These are phyloP conservation scores for Bhutanitis thaidina DNA, from an alignment of 2,888 invertebrate species.

Conservation along the genomic window DNA sequence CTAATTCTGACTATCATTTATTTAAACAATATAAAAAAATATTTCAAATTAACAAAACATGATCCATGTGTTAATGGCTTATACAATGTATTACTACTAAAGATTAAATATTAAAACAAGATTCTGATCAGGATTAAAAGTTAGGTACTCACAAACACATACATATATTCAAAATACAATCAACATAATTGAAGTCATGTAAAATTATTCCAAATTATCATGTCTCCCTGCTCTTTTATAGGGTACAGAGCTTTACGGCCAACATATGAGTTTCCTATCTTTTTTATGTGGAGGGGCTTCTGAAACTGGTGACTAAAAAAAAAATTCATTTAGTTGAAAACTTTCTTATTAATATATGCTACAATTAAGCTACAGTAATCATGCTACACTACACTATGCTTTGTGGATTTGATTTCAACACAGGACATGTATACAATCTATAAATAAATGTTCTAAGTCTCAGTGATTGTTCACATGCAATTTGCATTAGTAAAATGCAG, in stretches of 20 bases:
- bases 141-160: background rate
- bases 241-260: conserved; percentile 45
- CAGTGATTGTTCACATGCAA: too few species aligned
- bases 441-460: too few species aligned
- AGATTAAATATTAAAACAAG: background rate
- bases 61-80: too few species aligned
- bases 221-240: background rate
- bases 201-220: background rate
- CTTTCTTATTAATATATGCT: too few species aligned
- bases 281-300: conserved; percentile 55
- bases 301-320: conserved; percentile 32
- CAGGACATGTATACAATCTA: too few species aligned
- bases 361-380: too few species aligned
- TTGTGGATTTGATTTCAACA: too few species aligned
- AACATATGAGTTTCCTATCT: conserved; percentile 56
- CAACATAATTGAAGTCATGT: background rate
- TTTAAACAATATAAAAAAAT: too few species aligned
- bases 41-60: too few species aligned
- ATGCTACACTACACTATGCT: too few species aligned
- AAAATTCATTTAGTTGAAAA: conserved; percentile 26
- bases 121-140: background rate
- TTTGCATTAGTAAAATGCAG: too few species aligned
- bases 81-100: background rate
- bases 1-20: too few species aligned
- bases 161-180: background rate